Conservation (phyloP, 2,113 vertebrate genomes). For the Hypomesus transpacificus region DNA sequence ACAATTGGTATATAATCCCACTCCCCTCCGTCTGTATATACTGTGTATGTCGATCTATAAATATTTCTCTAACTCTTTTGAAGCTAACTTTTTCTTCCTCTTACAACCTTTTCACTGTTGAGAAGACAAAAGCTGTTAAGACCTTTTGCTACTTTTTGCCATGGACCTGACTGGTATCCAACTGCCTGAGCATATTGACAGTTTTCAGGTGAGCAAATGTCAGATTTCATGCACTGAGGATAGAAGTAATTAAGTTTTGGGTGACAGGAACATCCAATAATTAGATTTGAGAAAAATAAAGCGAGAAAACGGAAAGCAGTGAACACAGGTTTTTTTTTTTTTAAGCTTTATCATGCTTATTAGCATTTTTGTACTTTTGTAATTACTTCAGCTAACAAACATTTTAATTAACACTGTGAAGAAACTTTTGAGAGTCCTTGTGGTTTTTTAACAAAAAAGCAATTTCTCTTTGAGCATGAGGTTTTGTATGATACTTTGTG, state of each 20-base stretch:
- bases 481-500: too few species aligned
- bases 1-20: not conserved
- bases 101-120: conserved; percentile 44
- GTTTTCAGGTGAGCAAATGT: conserved; percentile 53
- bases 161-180: conserved; percentile 14
- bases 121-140: conserved; percentile 23
- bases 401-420: not conserved
- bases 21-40: not conserved
- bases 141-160: conserved; percentile 43
- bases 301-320: not conserved
- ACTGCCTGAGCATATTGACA: conserved; percentile 48
- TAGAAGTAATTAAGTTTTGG: conserved; percentile 40
- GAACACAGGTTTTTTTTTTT: not conserved
- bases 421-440: not conserved
- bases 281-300: conserved; percentile 36
- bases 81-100: conserved; percentile 12
- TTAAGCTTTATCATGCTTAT: not conserved
- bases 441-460: not conserved
- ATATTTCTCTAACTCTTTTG: too few species aligned
- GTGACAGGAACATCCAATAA: conserved; percentile 28
- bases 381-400: not conserved
- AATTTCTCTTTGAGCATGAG: too few species aligned
- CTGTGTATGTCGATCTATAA: not conserved
- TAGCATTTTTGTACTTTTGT: not conserved
- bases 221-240: conserved; percentile 48